These are phyloP conservation scores for Tenrec ecaudatus DNA, from an alignment of 2,113 vertebrate species.

Conservation along the genomic window DNA sequence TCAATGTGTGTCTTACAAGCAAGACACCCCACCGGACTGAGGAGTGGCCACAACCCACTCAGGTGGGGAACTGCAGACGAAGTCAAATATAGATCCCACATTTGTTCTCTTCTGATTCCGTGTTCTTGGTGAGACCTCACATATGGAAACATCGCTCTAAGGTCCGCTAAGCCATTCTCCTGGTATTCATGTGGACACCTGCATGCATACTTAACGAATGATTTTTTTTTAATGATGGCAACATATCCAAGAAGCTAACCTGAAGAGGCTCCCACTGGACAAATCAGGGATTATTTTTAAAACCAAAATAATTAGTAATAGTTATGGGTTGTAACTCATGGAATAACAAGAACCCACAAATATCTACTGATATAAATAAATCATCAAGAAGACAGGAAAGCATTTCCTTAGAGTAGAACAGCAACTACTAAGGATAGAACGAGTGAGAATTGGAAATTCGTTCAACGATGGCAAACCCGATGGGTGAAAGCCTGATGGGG, in stretches of 20 bases:
- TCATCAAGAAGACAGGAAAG: neutral
- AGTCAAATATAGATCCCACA: neutral
- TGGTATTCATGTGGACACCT: neutral
- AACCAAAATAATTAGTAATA: conserved; percentile 7
- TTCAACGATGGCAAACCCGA: neutral
- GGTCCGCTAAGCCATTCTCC: neutral
- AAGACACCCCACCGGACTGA: neutral
- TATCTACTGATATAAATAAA: neutral
- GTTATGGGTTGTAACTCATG: neutral
- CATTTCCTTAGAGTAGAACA: neutral
- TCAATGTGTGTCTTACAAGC: neutral
- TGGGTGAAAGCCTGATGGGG: neutral
- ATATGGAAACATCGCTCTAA: neutral
- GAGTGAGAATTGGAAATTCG: neutral
- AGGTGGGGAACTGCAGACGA: neutral
- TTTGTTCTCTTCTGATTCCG: neutral
- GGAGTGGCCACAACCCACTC: neutral
- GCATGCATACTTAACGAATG: neutral
- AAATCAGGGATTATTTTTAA: neutral
- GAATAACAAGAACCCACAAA: neutral
- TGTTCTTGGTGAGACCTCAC: neutral
- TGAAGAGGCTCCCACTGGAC: neutral
- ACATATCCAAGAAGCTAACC: neutral
- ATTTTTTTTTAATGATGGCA: neutral
- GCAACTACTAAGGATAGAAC: neutral